These are phyloP conservation scores for Zhuqinia jingwanae DNA, from an alignment of 2,888 invertebrate species.

Conservation along the genomic window DNA sequence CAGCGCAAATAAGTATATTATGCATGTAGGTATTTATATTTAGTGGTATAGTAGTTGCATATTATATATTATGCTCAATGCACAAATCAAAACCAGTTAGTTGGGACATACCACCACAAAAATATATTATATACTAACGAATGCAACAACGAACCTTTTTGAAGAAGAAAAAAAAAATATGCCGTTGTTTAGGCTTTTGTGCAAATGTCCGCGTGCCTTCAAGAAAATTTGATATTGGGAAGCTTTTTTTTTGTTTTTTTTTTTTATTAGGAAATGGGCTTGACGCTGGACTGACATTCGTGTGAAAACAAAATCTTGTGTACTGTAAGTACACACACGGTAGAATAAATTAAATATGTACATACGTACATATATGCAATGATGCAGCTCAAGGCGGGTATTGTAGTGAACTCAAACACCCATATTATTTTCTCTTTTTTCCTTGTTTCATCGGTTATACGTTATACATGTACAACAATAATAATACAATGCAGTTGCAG, in stretches of 20 bases:
- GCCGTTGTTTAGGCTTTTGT: slow-evolving; percentile 47
- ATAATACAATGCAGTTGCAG: too few relatives aligned
- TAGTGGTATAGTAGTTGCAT: too few relatives aligned
- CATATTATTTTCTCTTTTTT: slow-evolving; percentile 1
- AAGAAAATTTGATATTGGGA: background rate
- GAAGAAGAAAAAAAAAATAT: slow-evolving; percentile 16
- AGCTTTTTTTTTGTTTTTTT: background rate
- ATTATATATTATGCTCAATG: too few relatives aligned
- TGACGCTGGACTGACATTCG: slow-evolving; percentile 66
- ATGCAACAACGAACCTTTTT: slow-evolving; percentile 5
- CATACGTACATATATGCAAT: too few relatives aligned
- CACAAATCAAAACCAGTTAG: too few relatives aligned
- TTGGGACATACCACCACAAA: too few relatives aligned
- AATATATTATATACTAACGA: too few relatives aligned
- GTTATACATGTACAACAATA: too few relatives aligned
- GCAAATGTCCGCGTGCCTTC: slow-evolving; percentile 19
- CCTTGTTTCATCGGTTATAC: too few relatives aligned
- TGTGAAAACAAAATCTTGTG: slow-evolving; percentile 61
- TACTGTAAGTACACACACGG: background rate
- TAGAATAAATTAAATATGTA: slow-evolving; percentile 9
- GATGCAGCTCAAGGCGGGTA: slow-evolving; percentile 32
- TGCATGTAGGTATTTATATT: too few relatives aligned
- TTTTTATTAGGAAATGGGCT: slow-evolving; percentile 50
- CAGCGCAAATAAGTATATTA: too few relatives aligned
- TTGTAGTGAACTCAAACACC: too few relatives aligned